Evolutionary conservation across 2,888 invertebrate genomes (phyloP).

Genomic region (Heteropelma amictum): DNA sequence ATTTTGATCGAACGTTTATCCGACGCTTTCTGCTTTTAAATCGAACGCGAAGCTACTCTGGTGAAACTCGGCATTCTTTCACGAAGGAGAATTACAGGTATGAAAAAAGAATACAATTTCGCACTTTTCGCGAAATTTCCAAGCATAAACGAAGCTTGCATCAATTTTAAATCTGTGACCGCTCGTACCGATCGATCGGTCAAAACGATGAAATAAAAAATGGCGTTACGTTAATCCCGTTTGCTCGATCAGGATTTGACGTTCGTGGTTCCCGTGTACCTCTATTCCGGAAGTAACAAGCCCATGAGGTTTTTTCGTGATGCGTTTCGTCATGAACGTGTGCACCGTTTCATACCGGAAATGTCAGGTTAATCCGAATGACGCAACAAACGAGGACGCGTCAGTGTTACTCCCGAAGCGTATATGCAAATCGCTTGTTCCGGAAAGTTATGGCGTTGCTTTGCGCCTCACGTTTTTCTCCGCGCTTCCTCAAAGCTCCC

Average conservation of each 20-base stretch:
- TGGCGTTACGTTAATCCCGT: no score
- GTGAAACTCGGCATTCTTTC: slow-evolving; percentile 16
- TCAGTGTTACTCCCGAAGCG: background rate
- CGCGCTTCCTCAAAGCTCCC: slow-evolving; percentile 31
- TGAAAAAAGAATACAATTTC: background rate
- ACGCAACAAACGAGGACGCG: slow-evolving; percentile 23
- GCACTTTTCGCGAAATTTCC: background rate
- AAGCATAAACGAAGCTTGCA: background rate
- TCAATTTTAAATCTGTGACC: background rate
- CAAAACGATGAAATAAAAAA: no score
- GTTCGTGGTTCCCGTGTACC: background rate
- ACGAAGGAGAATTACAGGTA: background rate
- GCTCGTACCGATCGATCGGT: no score
- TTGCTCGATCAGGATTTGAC: background rate
- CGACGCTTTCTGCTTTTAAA: slow-evolving; percentile 21
- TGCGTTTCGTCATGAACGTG: slow-evolving; percentile 1
- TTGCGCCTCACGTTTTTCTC: slow-evolving; percentile 30
- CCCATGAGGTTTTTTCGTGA: slow-evolving; percentile 1
- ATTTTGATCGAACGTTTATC: slow-evolving; percentile 35
- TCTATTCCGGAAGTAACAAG: slow-evolving; percentile 36
- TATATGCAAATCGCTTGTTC: slow-evolving; percentile 29
- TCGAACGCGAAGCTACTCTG: background rate
- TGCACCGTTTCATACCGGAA: slow-evolving; percentile 49
- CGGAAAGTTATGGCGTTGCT: slow-evolving; percentile 36
- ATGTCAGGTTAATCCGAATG: slow-evolving; percentile 41